Percentiles rank a stretch among this genome's conserved stretches.
Conservation (phyloP, 2,797 vertebrate species). For the Eremophila alpestris region DNA sequence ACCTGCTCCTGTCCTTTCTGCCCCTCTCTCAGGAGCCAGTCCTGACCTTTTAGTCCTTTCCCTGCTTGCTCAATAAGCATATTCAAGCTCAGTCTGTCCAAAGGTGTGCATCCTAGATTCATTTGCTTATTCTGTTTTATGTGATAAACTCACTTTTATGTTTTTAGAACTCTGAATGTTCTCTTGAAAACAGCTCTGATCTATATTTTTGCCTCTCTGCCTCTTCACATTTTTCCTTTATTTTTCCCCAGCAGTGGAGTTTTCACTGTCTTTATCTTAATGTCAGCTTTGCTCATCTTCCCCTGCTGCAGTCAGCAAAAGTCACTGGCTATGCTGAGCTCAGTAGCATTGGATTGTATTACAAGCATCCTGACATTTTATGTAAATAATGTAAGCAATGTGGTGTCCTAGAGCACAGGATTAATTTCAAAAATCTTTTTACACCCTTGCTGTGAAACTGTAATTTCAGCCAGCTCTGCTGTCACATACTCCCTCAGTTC, state of each 20-base stretch:
- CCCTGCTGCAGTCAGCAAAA: background rate
- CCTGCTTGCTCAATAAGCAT: background rate
- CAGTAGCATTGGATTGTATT: background rate
- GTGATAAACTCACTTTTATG: background rate
- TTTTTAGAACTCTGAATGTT: background rate
- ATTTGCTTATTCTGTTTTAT: background rate
- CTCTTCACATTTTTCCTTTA: background rate
- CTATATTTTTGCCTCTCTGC: background rate
- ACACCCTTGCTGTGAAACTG: background rate
- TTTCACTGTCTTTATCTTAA: background rate
- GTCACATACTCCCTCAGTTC: background rate
- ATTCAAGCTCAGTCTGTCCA: background rate
- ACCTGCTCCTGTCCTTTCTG: background rate
- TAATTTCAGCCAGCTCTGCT: background rate
- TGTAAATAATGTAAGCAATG: background rate
- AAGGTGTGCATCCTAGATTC: background rate
- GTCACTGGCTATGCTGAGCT: background rate
- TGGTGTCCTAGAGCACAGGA: background rate
- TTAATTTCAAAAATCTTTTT: background rate
- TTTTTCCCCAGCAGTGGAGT: background rate
- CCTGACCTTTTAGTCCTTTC: background rate
- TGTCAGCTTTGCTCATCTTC: background rate
- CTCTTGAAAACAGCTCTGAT: background rate
- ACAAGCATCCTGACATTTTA: background rate
- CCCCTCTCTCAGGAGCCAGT: background rate